phyloP scores from a whole-genome alignment of 2,888 invertebrate genomes.

The Plebejus argus region DNA sequence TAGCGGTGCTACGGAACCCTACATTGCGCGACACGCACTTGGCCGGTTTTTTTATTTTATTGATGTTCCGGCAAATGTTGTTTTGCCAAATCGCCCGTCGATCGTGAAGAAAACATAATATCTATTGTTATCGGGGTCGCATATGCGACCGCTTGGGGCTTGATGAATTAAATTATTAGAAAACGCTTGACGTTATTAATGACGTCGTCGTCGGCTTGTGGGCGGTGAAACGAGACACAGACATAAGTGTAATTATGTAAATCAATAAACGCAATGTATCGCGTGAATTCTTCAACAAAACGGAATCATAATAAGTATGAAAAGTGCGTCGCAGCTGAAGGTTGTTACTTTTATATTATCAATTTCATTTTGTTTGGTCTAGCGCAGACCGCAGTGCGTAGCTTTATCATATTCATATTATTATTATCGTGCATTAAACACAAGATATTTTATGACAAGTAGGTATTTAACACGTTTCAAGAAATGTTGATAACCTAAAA shows the following conservation, averaged over 20 bases:
- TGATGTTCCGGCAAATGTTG: too few species aligned
- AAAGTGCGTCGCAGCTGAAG: constrained; percentile 8
- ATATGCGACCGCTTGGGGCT: too few species aligned
- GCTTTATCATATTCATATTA: background rate
- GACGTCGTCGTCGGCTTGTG: background rate
- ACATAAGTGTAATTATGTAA: constrained; percentile 25
- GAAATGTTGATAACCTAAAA: too few species aligned
- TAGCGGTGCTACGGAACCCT: too few species aligned
- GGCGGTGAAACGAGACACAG: constrained; percentile 13
- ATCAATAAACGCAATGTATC: constrained; percentile 30
- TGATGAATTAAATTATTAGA: too few species aligned
- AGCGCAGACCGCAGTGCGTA: background rate
- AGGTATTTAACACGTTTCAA: too few species aligned
- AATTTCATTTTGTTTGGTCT: constrained; percentile 1
- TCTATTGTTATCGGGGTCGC: background rate
- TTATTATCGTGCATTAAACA: background rate
- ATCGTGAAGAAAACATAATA: too few species aligned
- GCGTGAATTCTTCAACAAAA: constrained; percentile 11
- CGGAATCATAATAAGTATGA: background rate
- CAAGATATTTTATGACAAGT: too few species aligned
- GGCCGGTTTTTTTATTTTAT: too few species aligned
- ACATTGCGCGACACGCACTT: too few species aligned
- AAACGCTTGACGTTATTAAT: background rate
- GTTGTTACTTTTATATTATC: background rate
- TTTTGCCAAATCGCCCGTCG: too few species aligned